Conservation (phyloP, 2,113 vertebrate genomes). For the Callipepla californica region DNA sequence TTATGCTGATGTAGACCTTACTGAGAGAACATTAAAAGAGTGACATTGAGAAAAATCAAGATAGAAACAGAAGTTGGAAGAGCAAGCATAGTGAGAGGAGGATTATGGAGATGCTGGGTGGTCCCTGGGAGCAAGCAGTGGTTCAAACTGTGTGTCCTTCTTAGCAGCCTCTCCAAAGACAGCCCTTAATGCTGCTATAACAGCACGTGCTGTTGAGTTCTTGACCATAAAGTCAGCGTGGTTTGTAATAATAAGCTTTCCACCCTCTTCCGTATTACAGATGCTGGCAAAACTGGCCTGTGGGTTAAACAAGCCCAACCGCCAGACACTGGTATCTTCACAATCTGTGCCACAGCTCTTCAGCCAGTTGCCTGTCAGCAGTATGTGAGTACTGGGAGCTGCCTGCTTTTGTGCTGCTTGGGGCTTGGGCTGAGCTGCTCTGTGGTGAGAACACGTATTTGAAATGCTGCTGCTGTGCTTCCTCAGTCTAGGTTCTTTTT, state of each 20-base stretch:
- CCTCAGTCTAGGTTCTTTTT: background rate
- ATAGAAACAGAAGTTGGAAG: background rate
- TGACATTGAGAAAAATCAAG: background rate
- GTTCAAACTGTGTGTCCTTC: background rate
- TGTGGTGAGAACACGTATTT: background rate
- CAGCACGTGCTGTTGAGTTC: background rate
- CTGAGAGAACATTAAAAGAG: background rate
- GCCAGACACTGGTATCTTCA: slow-evolving; percentile 89
- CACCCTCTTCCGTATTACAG: slow-evolving; percentile 74
- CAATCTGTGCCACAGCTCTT: slow-evolving; percentile 89
- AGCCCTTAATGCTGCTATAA: background rate
- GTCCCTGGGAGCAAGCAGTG: background rate
- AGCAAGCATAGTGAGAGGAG: background rate
- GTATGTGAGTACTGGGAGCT: slow-evolving; percentile 85
- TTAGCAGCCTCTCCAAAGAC: background rate
- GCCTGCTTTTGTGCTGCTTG: background rate
- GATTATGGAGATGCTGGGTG: background rate
- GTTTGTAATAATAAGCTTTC: slow-evolving; percentile 15
- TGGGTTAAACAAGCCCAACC: slow-evolving; percentile 95
- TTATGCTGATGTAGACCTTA: background rate
- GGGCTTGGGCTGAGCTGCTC: background rate
- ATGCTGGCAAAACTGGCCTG: slow-evolving; percentile 94
- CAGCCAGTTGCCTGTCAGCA: slow-evolving; percentile 86
- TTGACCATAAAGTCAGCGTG: background rate
- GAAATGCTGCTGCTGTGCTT: background rate